These are phyloP conservation scores for Oncorhynchus tshawytscha DNA, from an alignment of 2,113 vertebrate species.

Conservation along the genomic window DNA sequence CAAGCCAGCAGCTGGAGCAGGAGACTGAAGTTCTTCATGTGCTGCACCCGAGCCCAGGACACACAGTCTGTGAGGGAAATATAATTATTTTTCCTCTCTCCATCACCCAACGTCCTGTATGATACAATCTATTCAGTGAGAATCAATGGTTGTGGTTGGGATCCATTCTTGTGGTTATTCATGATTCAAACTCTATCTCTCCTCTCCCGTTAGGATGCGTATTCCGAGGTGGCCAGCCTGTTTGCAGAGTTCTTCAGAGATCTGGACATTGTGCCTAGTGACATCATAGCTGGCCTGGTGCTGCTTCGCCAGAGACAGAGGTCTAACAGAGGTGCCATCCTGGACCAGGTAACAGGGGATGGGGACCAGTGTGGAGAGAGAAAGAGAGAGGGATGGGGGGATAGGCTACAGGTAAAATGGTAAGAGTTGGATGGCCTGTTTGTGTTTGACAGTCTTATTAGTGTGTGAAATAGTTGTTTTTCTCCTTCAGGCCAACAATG, in stretches of 20 bases:
- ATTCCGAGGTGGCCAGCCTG: conserved; percentile 98
- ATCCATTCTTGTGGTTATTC: no score
- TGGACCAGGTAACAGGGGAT: conserved; percentile 68
- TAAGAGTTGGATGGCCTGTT: neutral
- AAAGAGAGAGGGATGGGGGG: neutral
- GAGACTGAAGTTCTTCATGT: conserved; percentile 94
- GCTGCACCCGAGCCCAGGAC: conserved; percentile 95
- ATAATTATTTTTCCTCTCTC: no score
- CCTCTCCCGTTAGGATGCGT: conserved; percentile 83
- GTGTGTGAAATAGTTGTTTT: conserved; percentile 6
- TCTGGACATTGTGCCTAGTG: conserved; percentile 96
- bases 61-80: conserved; percentile 89
- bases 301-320: conserved; percentile 92
- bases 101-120: no score
- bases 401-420: no score
- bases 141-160: no score
- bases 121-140: no score
- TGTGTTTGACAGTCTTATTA: neutral
- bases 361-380: neutral
- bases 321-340: conserved; percentile 86
- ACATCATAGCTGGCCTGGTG: conserved; percentile 96
- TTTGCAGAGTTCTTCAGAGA: conserved; percentile 98
- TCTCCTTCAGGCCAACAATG: conserved; percentile 89
- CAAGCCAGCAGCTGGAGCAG: conserved; percentile 98
- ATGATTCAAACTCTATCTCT: neutral